phyloP scores from a whole-genome alignment of 2,113 vertebrate species.

The Sapajus apella region DNA sequence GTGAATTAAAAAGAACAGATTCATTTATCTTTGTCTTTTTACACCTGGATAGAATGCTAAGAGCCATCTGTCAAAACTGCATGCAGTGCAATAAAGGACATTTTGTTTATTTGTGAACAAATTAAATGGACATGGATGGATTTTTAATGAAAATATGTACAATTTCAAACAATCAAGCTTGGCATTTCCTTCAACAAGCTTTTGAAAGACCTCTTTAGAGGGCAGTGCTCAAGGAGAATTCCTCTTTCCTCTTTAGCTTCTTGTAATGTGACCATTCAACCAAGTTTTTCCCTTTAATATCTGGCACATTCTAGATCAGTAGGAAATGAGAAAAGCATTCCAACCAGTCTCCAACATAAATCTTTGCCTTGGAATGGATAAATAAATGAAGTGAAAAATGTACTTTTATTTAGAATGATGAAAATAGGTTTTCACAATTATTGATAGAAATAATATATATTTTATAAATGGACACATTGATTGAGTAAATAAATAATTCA shows the following conservation, averaged over 20 bases:
- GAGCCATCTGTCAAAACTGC: slow-evolving; percentile 82
- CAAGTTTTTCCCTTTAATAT: slow-evolving; percentile 52
- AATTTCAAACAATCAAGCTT: slow-evolving; percentile 65
- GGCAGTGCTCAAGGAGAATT: slow-evolving; percentile 59
- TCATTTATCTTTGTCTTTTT: slow-evolving; percentile 84
- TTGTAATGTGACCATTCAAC: slow-evolving; percentile 6
- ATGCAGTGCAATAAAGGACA: slow-evolving; percentile 70
- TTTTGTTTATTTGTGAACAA: slow-evolving; percentile 84
- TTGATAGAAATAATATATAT: background rate
- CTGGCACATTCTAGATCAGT: slow-evolving; percentile 45
- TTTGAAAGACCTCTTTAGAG: slow-evolving; percentile 43
- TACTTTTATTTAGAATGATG: background rate
- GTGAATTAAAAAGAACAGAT: slow-evolving; percentile 77
- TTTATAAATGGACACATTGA: background rate
- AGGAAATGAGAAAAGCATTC: background rate
- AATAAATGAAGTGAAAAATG: background rate
- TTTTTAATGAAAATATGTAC: slow-evolving; percentile 68
- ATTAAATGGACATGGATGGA: slow-evolving; percentile 73
- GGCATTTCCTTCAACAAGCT: slow-evolving; percentile 53
- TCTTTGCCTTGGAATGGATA: background rate
- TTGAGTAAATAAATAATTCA: slow-evolving; percentile 22
- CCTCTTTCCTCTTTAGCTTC: background rate
- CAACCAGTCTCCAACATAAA: background rate
- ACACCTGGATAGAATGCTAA: slow-evolving; percentile 79
- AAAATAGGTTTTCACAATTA: background rate